These are phyloP conservation scores for Aphidius gifuensis DNA, from an alignment of 1,140 invertebrate species.

Conservation along the genomic window DNA sequence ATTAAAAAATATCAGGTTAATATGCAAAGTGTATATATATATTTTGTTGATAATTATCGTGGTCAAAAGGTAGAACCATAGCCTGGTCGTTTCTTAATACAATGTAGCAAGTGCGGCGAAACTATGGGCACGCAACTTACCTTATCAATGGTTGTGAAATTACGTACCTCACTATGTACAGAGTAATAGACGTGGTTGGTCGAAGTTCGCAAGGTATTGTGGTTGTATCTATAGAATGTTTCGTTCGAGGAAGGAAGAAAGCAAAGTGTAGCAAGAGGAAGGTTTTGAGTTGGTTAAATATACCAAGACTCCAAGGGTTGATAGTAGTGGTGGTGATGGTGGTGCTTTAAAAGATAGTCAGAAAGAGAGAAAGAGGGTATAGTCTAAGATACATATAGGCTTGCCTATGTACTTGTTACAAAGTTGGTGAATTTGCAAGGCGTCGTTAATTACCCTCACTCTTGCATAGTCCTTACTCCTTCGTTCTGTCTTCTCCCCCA, in stretches of 20 bases:
- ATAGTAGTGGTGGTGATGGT: not conserved
- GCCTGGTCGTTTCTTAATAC: too few relatives aligned
- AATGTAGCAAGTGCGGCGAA: not conserved
- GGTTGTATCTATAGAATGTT: slow-evolving; percentile 19
- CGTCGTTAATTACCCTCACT: slow-evolving; percentile 29
- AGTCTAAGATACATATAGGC: slow-evolving; percentile 9
- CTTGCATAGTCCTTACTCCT: slow-evolving; percentile 4
- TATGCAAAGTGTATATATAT: too few relatives aligned
- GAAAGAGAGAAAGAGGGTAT: too few relatives aligned
- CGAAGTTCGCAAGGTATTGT: slow-evolving; percentile 18
- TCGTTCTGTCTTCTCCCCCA: not conserved
- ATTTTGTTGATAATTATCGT: too few relatives aligned
- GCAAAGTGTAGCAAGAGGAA: slow-evolving; percentile 4
- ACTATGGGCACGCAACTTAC: slow-evolving; percentile 7
- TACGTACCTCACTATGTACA: slow-evolving; percentile 10
- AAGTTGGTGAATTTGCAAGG: slow-evolving; percentile 29
- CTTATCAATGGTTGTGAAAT: slow-evolving; percentile 19
- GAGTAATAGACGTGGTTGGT: slow-evolving; percentile 15
- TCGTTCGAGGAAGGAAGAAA: slow-evolving; percentile 9
- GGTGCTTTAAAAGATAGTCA: too few relatives aligned
- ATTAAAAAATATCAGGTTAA: too few relatives aligned
- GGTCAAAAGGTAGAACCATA: too few relatives aligned
- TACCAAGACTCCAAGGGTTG: not conserved
- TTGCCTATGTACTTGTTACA: slow-evolving; percentile 27
- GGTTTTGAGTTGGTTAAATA: not conserved